Conservation (phyloP, 2,113 vertebrate species). For the Callorhinus ursinus region DNA sequence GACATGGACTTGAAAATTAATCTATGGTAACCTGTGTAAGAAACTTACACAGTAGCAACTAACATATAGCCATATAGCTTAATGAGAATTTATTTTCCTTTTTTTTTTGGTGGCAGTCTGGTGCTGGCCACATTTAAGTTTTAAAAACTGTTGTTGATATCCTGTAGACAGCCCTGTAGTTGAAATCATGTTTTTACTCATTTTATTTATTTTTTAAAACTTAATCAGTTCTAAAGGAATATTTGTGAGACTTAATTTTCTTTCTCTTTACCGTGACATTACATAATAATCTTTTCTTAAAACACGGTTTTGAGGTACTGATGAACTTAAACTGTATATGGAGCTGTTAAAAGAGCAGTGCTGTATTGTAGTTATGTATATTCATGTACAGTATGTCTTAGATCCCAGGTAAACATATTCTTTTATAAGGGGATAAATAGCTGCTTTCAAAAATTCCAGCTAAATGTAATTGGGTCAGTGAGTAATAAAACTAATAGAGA, state of each 20-base stretch:
- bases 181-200: constrained; percentile 73
- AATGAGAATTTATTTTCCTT: not conserved
- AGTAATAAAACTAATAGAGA: constrained; percentile 49
- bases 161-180: constrained; percentile 45
- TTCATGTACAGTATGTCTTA: constrained; percentile 72
- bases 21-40: constrained; percentile 55
- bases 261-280: constrained; percentile 43
- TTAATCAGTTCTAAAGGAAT: constrained; percentile 62
- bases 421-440: constrained; percentile 25
- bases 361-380: constrained; percentile 72
- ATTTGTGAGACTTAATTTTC: constrained; percentile 52
- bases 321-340: constrained; percentile 48
- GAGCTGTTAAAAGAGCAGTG: constrained; percentile 78
- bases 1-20: constrained; percentile 71
- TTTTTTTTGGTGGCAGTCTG: constrained; percentile 42
- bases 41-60: constrained; percentile 51
- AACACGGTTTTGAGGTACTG: constrained; percentile 71
- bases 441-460: constrained; percentile 70
- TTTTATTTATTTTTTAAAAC: constrained; percentile 71
- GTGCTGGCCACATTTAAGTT: constrained; percentile 65
- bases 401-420: constrained; percentile 57
- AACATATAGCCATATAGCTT: constrained; percentile 55
- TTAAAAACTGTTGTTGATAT: constrained; percentile 29
- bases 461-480: constrained; percentile 53
- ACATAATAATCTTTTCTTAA: constrained; percentile 33